These are phyloP conservation scores for Saccostrea echinata DNA, from an alignment of 1,140 invertebrate genomes.

Conservation along the genomic window DNA sequence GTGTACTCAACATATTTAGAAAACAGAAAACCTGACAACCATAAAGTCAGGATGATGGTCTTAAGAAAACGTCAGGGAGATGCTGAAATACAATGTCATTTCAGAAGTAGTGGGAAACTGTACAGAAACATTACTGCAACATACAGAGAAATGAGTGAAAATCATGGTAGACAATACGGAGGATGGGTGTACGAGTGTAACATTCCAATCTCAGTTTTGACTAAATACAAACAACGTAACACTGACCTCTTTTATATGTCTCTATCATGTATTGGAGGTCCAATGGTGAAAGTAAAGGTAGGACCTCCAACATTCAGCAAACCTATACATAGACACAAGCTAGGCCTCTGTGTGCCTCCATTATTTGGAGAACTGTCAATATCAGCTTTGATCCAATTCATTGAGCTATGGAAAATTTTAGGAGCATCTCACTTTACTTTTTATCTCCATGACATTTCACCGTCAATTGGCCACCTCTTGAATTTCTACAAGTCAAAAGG, in stretches of 20 bases:
- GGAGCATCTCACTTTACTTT: slow-evolving; percentile 74
- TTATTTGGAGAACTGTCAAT: slow-evolving; percentile 74
- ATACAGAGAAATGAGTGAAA: slow-evolving; percentile 76
- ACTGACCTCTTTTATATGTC: neutral
- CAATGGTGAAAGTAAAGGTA: slow-evolving; percentile 16
- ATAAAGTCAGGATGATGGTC: slow-evolving; percentile 58
- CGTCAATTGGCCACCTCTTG: slow-evolving; percentile 66
- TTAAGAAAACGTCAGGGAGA: slow-evolving; percentile 53
- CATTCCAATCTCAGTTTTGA: slow-evolving; percentile 57
- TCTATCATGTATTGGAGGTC: neutral
- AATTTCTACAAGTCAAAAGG: slow-evolving; percentile 67
- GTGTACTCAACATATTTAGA: slow-evolving; percentile 69
- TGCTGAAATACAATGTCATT: slow-evolving; percentile 61
- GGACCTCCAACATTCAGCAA: neutral
- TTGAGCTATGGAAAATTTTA: slow-evolving; percentile 75
- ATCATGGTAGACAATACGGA: slow-evolving; percentile 73
- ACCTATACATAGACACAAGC: slow-evolving; percentile 58
- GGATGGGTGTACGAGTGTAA: slow-evolving; percentile 75
- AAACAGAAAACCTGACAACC: slow-evolving; percentile 47
- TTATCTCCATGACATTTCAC: slow-evolving; percentile 70
- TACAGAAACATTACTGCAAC: slow-evolving; percentile 54
- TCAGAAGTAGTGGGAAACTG: slow-evolving; percentile 46
- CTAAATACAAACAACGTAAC: neutral
- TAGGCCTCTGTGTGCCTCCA: slow-evolving; percentile 83
- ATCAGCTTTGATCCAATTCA: slow-evolving; percentile 74